These are phyloP conservation scores for Arge pagana DNA, from an alignment of 2,888 invertebrate genomes.

Conservation along the genomic window DNA sequence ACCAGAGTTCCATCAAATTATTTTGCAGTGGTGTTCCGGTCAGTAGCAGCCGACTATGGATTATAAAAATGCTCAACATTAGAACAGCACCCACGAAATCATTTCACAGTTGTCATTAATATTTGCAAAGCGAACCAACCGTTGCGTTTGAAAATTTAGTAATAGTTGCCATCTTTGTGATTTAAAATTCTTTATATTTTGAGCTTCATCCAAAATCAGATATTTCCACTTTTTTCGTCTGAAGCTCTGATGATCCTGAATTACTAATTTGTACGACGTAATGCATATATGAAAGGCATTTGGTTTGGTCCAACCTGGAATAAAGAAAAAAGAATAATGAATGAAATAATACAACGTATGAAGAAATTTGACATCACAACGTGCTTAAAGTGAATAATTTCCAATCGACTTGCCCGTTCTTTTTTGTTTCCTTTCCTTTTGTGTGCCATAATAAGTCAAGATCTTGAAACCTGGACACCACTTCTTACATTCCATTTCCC, in stretches of 20 bases:
- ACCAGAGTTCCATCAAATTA: slow-evolving; percentile 96
- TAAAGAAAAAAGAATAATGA: neutral
- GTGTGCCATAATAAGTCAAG: slow-evolving; percentile 95
- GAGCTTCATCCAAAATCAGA: slow-evolving; percentile 96
- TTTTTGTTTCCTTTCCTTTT: slow-evolving; percentile 92
- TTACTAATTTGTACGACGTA: slow-evolving; percentile 96
- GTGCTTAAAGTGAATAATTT: neutral
- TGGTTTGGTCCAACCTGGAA: slow-evolving; percentile 89
- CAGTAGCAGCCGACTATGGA: slow-evolving; percentile 85
- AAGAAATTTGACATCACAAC: slow-evolving; percentile 15
- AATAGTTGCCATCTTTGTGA: slow-evolving; percentile 98
- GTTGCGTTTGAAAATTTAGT: slow-evolving; percentile 90
- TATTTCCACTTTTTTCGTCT: slow-evolving; percentile 98
- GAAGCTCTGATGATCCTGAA: slow-evolving; percentile 98
- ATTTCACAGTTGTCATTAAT: too few relatives aligned
- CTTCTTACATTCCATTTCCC: slow-evolving; percentile 99
- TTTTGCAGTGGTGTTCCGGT: slow-evolving; percentile 97
- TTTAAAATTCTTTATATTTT: slow-evolving; percentile 99
- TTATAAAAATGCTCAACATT: slow-evolving; percentile 19
- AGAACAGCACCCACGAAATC: slow-evolving; percentile 18
- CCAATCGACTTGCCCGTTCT: slow-evolving; percentile 63
- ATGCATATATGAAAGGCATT: slow-evolving; percentile 99
- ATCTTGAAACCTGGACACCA: slow-evolving; percentile 99
- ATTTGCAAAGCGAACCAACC: slow-evolving; percentile 61
- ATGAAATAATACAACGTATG: slow-evolving; percentile 12